phyloP scores from a whole-genome alignment of 2,888 invertebrate species.

The Tholera decimalis region DNA sequence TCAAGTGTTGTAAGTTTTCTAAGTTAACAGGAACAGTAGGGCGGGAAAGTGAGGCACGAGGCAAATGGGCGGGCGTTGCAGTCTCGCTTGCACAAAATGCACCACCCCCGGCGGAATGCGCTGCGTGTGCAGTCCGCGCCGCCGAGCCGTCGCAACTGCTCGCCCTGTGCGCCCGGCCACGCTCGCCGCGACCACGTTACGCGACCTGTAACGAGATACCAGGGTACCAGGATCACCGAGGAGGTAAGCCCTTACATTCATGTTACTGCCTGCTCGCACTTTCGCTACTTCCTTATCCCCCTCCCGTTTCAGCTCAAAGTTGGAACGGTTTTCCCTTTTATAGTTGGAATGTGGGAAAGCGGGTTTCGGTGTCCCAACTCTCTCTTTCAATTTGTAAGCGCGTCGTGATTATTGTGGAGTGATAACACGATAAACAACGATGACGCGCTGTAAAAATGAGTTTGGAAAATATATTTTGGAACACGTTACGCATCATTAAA shows the following conservation, averaged over 20 bases:
- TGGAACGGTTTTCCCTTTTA: slow-evolving; percentile 89
- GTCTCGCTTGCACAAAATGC: slow-evolving; percentile 90
- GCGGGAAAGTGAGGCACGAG: slow-evolving; percentile 90
- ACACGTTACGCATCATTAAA: neutral
- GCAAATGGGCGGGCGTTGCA: slow-evolving; percentile 88
- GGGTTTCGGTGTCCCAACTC: slow-evolving; percentile 88
- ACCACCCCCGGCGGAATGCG: slow-evolving; percentile 85
- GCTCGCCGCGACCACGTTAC: slow-evolving; percentile 78
- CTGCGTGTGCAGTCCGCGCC: slow-evolving; percentile 86
- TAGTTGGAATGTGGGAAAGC: slow-evolving; percentile 89
- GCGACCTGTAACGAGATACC: slow-evolving; percentile 89
- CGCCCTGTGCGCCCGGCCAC: slow-evolving; percentile 79
- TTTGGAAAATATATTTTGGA: neutral
- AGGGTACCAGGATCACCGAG: slow-evolving; percentile 82
- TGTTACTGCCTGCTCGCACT: slow-evolving; percentile 79
- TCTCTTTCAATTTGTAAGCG: slow-evolving; percentile 89
- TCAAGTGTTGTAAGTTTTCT: slow-evolving; percentile 75
- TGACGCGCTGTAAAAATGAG: slow-evolving; percentile 18
- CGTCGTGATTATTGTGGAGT: slow-evolving; percentile 74
- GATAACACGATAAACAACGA: slow-evolving; percentile 60
- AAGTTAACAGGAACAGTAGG: slow-evolving; percentile 83
- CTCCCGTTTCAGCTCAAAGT: slow-evolving; percentile 76
- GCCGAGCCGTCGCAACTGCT: slow-evolving; percentile 82
- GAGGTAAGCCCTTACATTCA: slow-evolving; percentile 88
- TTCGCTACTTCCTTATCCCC: slow-evolving; percentile 66